Evolutionary conservation across 2,888 invertebrate genomes (phyloP).

Genomic region (Thumatha senex): DNA sequence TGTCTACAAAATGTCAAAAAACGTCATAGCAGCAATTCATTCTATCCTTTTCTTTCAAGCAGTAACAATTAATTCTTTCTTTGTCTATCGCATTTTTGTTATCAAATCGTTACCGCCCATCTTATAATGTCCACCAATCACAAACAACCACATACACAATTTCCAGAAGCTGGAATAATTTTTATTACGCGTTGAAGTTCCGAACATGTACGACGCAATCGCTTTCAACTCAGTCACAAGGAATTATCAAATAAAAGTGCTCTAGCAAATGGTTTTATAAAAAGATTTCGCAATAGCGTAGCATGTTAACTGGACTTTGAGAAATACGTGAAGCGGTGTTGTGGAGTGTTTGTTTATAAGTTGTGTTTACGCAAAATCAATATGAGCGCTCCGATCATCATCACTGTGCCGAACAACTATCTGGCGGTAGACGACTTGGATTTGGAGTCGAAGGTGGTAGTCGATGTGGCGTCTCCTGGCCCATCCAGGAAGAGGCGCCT

Average conservation of each 20-base stretch:
- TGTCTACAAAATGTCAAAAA: too few species aligned
- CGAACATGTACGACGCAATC: slow-evolving; percentile 73
- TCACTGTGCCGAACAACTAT: slow-evolving; percentile 78
- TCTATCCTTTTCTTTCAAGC: background rate
- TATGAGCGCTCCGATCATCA: slow-evolving; percentile 80
- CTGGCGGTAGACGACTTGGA: slow-evolving; percentile 57
- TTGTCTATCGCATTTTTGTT: slow-evolving; percentile 38
- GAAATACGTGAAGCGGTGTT: slow-evolving; percentile 41
- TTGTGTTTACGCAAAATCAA: slow-evolving; percentile 46
- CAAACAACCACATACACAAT: slow-evolving; percentile 63
- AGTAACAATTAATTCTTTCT: slow-evolving; percentile 4
- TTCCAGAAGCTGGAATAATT: slow-evolving; percentile 49
- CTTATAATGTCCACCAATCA: slow-evolving; percentile 56
- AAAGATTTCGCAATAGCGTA: slow-evolving; percentile 54
- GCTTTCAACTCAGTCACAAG: slow-evolving; percentile 52
- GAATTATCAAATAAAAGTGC: slow-evolving; percentile 57
- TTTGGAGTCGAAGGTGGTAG: slow-evolving; percentile 59
- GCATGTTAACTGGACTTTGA: slow-evolving; percentile 60
- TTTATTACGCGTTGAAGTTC: slow-evolving; percentile 56
- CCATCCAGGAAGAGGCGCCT: slow-evolving; percentile 87
- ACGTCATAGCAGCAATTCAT: background rate
- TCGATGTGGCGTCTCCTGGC: slow-evolving; percentile 57
- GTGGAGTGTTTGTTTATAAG: slow-evolving; percentile 48
- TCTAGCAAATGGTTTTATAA: slow-evolving; percentile 47
- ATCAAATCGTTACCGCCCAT: slow-evolving; percentile 43